Conservation (phyloP, 2,113 vertebrate species). For the Pseudopipra pipra region DNA sequence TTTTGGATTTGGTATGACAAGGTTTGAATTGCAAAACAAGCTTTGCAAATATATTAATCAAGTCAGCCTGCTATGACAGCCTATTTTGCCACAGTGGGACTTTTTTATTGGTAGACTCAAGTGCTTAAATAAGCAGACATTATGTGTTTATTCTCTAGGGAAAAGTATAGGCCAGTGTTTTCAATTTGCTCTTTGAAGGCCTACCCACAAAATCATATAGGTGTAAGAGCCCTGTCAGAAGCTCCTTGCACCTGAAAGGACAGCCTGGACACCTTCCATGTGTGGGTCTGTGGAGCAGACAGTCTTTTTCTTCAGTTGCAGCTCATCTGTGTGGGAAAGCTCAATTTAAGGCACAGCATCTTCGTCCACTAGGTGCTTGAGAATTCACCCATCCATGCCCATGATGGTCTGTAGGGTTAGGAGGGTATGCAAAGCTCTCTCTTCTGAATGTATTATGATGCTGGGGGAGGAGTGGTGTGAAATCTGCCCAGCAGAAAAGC, state of each 20-base stretch:
- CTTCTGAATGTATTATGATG: not conserved
- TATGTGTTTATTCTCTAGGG: not conserved
- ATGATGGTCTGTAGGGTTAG: not conserved
- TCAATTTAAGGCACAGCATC: not conserved
- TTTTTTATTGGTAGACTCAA: not conserved
- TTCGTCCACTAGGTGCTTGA: not conserved
- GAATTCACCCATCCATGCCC: not conserved
- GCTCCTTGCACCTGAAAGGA: not conserved
- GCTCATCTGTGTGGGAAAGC: not conserved
- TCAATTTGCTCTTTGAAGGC: not conserved
- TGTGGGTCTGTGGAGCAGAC: not conserved
- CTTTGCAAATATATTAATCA: slow-evolving; percentile 14
- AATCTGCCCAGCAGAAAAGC: not conserved
- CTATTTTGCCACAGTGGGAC: slow-evolving; percentile 7
- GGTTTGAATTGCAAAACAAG: slow-evolving; percentile 39
- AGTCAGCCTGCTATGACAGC: not conserved
- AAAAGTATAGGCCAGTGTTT: not conserved
- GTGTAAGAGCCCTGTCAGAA: not conserved
- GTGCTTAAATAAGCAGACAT: slow-evolving; percentile 52
- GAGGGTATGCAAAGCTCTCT: not conserved
- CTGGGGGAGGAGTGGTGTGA: not conserved
- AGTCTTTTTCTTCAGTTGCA: not conserved
- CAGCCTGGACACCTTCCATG: not conserved
- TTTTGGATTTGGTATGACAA: slow-evolving; percentile 33
- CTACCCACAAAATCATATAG: not conserved